Base-by-base conservation (phyloP, 1,140 invertebrate genomes). In the Tenebrio molitor region DNA sequence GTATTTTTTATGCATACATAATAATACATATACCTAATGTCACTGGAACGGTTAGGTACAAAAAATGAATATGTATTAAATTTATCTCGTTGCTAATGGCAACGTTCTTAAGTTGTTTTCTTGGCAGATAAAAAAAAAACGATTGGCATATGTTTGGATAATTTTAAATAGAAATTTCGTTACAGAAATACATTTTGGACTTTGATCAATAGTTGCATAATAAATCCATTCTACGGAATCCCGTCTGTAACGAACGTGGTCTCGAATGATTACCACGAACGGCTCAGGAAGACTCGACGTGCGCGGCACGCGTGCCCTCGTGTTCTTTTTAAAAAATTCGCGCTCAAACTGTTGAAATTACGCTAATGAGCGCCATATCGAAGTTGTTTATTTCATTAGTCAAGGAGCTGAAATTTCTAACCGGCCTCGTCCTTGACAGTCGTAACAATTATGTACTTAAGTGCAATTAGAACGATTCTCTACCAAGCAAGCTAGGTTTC, bases 221-320 rank as follows among this genome's bases (percentile, higher is more conserved):
- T 25, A 42, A 19, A 44, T 25, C 64, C 25, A 66, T 42, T 42
- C 64, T 66, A 25, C 64, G 64, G 64, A 66, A 66, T 66, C 64
- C 64, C 64, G 10, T 66, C 36, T 10, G 3, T 34, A 44, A 21
- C n/a, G n/a, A n/a, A n/a, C n/a, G n/a, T n/a, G n/a, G n/a, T 65
- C 17, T 19, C 17, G 62, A 39, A 4, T 42, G 36, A 2, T 39
- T 12, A n/a, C 36, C 36, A 7, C 6, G 36, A n/a, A n/a, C n/a
- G n/a, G n/a, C n/a, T n/a, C n/a, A n/a, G n/a, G n/a, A n/a, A n/a
- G n/a, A n/a, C n/a, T n/a, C n/a, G n/a, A n/a, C n/a, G n/a, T n/a
- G n/a, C n/a, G n/a, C n/a, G n/a, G n/a, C n/a, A n/a, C n/a, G n/a
- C n/a, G n/a, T n/a, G n/a, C 41, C 16, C 16, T 2, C 41, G 16